A percentile compares a stretch with the other conserved stretches of the same genome.
Evolutionary conservation across 2,797 vertebrate species (phyloP).

Genomic region (Florisuga fusca): DNA sequence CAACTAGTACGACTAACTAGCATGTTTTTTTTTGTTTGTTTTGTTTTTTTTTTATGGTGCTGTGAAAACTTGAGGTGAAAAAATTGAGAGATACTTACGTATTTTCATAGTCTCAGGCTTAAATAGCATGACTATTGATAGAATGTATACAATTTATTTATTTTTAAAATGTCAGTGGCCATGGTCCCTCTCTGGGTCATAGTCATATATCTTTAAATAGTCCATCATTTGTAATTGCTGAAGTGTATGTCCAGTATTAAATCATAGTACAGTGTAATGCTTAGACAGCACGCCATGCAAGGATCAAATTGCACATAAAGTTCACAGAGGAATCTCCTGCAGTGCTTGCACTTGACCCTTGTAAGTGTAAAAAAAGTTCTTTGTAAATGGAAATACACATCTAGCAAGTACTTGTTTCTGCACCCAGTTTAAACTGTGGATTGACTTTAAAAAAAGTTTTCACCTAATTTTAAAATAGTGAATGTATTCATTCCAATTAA

Average conservation of each 20-base stretch:
- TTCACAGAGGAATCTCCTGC: not conserved
- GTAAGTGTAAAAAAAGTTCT: slow-evolving; percentile 9
- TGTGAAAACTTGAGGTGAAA: not conserved
- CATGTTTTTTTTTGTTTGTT: too few relatives aligned
- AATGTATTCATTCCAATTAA: not conserved
- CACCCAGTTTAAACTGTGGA: not conserved
- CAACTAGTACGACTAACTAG: not conserved
- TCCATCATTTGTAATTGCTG: slow-evolving; percentile 2
- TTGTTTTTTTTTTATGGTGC: not conserved
- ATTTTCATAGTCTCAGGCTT: not conserved
- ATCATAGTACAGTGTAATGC: not conserved
- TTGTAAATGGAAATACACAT: slow-evolving; percentile 12
- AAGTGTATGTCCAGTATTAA: slow-evolving; percentile 1
- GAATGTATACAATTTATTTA: not conserved
- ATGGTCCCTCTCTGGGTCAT: not conserved
- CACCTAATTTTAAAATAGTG: not conserved
- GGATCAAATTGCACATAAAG: slow-evolving; percentile 37
- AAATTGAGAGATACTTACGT: not conserved
- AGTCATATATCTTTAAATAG: slow-evolving; percentile 2
- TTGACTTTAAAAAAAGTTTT: not conserved
- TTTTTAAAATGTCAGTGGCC: not conserved
- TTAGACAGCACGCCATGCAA: slow-evolving; percentile 4
- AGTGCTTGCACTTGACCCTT: not conserved
- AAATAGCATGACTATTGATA: not conserved
- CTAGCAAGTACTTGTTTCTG: not conserved